Conservation (phyloP, 1,140 invertebrate genomes). For the Thaumatotibia leucotreta region DNA sequence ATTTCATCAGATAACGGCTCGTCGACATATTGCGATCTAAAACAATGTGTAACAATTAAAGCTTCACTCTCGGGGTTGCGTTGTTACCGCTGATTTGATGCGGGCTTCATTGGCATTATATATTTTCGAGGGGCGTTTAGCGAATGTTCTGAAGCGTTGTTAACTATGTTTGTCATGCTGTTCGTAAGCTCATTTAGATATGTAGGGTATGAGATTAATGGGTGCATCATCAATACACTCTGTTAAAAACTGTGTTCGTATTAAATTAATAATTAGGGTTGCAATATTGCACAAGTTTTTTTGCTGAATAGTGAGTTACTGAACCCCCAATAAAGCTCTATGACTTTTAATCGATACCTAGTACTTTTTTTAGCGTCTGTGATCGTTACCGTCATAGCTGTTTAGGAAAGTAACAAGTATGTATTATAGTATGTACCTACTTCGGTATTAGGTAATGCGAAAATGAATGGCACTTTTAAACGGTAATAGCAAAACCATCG, state of each 20-base stretch:
- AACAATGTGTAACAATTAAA: conserved; percentile 69
- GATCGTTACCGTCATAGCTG: too few relatives aligned
- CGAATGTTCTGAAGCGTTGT: not conserved
- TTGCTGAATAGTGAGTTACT: too few relatives aligned
- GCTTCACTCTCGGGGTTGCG: conserved; percentile 31
- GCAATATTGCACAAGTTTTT: too few relatives aligned
- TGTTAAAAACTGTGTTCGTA: not conserved
- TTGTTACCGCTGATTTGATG: conserved; percentile 37
- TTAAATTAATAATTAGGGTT: too few relatives aligned
- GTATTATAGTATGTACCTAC: too few relatives aligned
- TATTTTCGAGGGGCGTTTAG: not conserved
- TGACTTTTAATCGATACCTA: too few relatives aligned
- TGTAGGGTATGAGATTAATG: not conserved
- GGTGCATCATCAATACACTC: not conserved
- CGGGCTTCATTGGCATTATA: conserved; percentile 41
- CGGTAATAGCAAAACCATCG: too few relatives aligned
- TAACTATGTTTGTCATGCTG: not conserved
- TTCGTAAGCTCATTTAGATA: not conserved
- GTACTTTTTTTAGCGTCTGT: too few relatives aligned
- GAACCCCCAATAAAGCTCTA: too few relatives aligned
- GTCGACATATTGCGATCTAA: conserved; percentile 65
- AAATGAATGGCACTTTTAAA: too few relatives aligned
- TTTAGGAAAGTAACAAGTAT: too few relatives aligned
- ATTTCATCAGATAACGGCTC: conserved; percentile 74
- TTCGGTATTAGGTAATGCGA: too few relatives aligned